A percentile compares a stretch with the other conserved stretches of the same genome.
Evolutionary conservation across 1,140 invertebrate genomes (phyloP).

Genomic region (Episyrphus balteatus): DNA sequence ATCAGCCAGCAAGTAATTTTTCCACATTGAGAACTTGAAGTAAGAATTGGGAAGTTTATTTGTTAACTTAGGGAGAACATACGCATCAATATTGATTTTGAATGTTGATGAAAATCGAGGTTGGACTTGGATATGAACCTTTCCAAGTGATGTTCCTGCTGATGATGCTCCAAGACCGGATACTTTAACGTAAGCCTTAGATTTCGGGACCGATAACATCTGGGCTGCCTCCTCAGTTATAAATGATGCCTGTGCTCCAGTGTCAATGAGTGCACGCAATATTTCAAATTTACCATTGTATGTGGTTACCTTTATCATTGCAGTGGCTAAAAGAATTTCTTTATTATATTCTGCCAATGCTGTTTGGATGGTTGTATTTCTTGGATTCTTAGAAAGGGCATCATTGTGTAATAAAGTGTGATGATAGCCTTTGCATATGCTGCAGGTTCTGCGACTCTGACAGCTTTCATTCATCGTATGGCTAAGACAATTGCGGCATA

Average conservation of each 20-base stretch:
- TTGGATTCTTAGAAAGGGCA: neutral
- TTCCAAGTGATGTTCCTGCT: neutral
- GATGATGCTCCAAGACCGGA: slow-evolving; percentile 2
- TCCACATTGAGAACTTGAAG: slow-evolving; percentile 1
- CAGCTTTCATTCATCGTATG: no score
- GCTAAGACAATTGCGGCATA: no score
- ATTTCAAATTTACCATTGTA: neutral
- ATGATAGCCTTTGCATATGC: neutral
- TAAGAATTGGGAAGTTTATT: neutral
- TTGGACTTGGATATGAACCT: neutral
- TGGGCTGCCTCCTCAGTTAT: slow-evolving; percentile 1
- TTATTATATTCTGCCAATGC: neutral
- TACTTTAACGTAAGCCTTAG: no score
- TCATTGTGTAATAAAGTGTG: slow-evolving; percentile 1
- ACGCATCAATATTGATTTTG: neutral
- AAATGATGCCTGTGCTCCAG: slow-evolving; percentile 1
- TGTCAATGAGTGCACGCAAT: slow-evolving; percentile 3
- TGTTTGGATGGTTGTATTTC: no score
- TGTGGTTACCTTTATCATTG: neutral
- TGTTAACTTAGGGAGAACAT: neutral
- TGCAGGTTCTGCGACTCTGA: no score
- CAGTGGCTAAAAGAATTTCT: neutral
- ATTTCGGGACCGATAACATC: no score
- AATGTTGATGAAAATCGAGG: neutral
- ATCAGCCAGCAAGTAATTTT: slow-evolving; percentile 14